phyloP scores from a whole-genome alignment of 2,797 vertebrate genomes.

The Pelochelys cantorii region DNA sequence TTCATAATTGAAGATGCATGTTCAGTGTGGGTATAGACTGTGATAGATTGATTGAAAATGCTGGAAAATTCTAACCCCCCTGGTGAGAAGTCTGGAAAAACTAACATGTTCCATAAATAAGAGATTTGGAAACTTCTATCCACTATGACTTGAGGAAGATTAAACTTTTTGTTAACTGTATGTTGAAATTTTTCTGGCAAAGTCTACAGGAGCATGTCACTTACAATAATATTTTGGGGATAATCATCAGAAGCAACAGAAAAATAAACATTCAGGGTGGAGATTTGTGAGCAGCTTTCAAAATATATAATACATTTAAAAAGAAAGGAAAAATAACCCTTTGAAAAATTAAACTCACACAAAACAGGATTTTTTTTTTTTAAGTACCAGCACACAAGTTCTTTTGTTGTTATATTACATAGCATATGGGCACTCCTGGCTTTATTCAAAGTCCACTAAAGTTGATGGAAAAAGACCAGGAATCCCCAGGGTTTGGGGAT shows the following conservation, averaged over 20 bases:
- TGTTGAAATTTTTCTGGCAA: slow-evolving; percentile 20
- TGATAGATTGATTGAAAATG: slow-evolving; percentile 32
- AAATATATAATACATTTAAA: not conserved
- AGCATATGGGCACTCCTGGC: not conserved
- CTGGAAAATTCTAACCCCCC: not conserved
- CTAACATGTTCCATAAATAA: not conserved
- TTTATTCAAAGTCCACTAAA: not conserved
- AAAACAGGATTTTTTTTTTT: not conserved
- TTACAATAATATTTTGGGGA: slow-evolving; percentile 4
- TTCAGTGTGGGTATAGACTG: slow-evolving; percentile 5
- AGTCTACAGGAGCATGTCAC: slow-evolving; percentile 19
- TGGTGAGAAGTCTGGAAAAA: slow-evolving; percentile 13
- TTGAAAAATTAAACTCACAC: not conserved
- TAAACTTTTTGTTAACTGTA: slow-evolving; percentile 38
- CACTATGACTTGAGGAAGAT: slow-evolving; percentile 22
- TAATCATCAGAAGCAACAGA: slow-evolving; percentile 36
- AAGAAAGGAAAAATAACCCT: not conserved
- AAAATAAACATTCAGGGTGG: not conserved
- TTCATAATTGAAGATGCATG: slow-evolving; percentile 55
- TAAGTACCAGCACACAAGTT: not conserved
- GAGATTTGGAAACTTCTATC: slow-evolving; percentile 37
- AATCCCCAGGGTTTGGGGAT: not conserved
- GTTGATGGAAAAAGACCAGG: not conserved
- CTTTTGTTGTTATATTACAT: not conserved
- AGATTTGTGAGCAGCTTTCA: not conserved